Evolutionary conservation across 2,113 vertebrate species (phyloP), one percentile per base, ranked within the genome.

Genomic region (Catharus fuscescens): DNA sequence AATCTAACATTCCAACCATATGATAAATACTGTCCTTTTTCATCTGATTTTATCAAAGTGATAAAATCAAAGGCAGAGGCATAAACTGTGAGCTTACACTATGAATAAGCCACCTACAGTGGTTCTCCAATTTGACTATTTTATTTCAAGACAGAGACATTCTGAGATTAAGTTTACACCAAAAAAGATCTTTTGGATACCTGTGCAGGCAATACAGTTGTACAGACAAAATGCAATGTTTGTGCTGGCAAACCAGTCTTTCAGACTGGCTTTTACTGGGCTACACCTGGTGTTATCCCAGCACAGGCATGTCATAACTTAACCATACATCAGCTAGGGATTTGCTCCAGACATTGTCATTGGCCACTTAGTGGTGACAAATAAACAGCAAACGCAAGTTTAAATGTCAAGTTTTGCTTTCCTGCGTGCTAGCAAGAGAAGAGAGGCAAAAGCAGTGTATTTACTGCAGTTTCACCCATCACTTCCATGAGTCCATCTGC

Each of bases 41-140:
- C 8, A 71, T 42, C 36, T 76, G n/a, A 61, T 89, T 69, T 92
- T 81, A 67, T 72, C 86, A 82, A 86, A 86, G 64, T 50, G 82
- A 59, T 31, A 67, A 86, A 66, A 76, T 50, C 59, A 80, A 83
- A 86, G 61, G 29, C 64, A 83, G 52, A 60, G 28, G 34, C 44
- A 74, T 52, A 84, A 94, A 59, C 18, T 47, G 28, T 69, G 60
- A 81, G 56, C 1, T 0, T 31, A 80, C 25, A 24, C 19, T 65
- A 34, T 69, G 40, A 76, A 56, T 67, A 65, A 80, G 52, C 31
- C n/a, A 60, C 20, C 9, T 34, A 4, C 53, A 69, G 32, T 0
- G 12, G 47, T 18, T 67, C 32, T 82, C 14, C 47, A 73, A 24
- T 78, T 65, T 95, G 40, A 59, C 13, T 74, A 4, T 45, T 79